phyloP scores from a whole-genome alignment of 2,797 vertebrate species.

The Clarias pachynema region DNA sequence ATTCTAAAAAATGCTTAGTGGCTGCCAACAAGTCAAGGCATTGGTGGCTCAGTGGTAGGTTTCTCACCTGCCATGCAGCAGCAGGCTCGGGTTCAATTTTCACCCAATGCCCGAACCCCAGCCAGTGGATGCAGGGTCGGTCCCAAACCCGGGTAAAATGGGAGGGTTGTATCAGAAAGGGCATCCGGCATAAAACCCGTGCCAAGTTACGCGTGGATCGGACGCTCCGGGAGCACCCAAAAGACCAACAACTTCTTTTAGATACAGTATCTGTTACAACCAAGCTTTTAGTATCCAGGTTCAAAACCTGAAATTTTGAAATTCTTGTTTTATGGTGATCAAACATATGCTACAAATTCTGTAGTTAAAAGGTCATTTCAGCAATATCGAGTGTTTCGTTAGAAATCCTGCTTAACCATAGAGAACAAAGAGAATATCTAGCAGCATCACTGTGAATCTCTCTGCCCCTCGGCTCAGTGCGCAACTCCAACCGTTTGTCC shows the following conservation, averaged over 20 bases:
- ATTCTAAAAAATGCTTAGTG: background rate
- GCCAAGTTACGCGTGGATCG: too few species aligned
- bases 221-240: too few species aligned
- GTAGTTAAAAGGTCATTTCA: background rate
- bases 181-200: too few species aligned
- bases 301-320: background rate
- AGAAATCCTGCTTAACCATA: background rate
- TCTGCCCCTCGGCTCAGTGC: background rate
- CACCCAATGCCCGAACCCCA: too few species aligned
- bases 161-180: too few species aligned
- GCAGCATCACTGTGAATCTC: background rate
- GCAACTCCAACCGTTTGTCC: constrained; percentile 28
- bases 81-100: too few species aligned
- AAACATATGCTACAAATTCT: background rate
- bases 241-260: background rate
- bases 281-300: too few species aligned
- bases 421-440: constrained; percentile 10
- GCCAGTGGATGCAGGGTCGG: too few species aligned
- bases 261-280: too few species aligned
- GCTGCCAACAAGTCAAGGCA: background rate
- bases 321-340: background rate
- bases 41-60: too few species aligned
- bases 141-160: too few species aligned
- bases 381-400: background rate
- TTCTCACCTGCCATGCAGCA: too few species aligned